Percentiles rank a stretch among this genome's conserved stretches.
These are phyloP conservation scores for Patella ulyssiponensis DNA, from an alignment of 2,888 invertebrate genomes.

Conservation along the genomic window DNA sequence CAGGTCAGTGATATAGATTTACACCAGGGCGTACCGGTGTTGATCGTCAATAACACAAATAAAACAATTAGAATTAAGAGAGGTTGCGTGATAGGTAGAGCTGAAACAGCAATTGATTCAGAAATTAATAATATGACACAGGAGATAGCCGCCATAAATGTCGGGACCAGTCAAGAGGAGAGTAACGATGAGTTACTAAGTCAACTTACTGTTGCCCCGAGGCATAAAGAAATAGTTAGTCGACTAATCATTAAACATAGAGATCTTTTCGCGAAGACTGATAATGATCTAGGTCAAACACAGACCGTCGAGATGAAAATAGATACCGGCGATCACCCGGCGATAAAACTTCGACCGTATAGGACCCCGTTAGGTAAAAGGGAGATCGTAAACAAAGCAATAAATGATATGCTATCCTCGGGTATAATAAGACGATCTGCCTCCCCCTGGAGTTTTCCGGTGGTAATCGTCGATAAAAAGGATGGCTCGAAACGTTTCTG, in stretches of 20 bases:
- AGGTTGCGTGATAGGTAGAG: slow-evolving; percentile 9
- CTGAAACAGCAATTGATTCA: neutral
- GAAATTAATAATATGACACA: neutral
- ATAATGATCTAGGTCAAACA: slow-evolving; percentile 29
- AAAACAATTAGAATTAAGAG: slow-evolving; percentile 11
- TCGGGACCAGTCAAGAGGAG: neutral
- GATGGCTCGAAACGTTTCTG: slow-evolving; percentile 15
- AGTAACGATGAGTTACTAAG: neutral
- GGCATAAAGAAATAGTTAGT: neutral
- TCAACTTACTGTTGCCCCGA: neutral
- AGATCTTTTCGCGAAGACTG: slow-evolving; percentile 33
- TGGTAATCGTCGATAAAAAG: slow-evolving; percentile 35
- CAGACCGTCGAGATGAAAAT: slow-evolving; percentile 27
- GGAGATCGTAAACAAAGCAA: slow-evolving; percentile 31
- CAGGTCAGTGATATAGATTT: neutral
- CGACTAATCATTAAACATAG: neutral
- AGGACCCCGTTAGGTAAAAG: slow-evolving; percentile 32
- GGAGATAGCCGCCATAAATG: neutral
- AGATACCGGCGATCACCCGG: slow-evolving; percentile 19
- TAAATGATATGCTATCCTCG: slow-evolving; percentile 36
- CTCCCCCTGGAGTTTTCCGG: slow-evolving; percentile 27
- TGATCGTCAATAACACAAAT: neutral
- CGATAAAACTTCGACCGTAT: slow-evolving; percentile 34
- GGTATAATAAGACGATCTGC: slow-evolving; percentile 30
- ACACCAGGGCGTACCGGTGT: neutral